Conservation (phyloP, 2,797 vertebrate genomes). For the Anguilla obscura region DNA sequence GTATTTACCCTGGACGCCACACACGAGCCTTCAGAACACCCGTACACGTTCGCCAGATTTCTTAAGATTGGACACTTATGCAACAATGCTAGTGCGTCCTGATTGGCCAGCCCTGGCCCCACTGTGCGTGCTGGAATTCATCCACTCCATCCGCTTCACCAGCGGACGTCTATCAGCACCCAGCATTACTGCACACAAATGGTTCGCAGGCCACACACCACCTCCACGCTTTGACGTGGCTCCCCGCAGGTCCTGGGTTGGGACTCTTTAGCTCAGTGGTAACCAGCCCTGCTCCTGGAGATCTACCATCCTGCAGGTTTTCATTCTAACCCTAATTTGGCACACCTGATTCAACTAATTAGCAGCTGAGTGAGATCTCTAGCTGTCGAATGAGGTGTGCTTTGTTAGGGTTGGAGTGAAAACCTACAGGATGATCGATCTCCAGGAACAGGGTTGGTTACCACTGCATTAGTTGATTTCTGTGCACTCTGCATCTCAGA, state of each 20-base stretch:
- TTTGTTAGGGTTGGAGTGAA: too few relatives aligned
- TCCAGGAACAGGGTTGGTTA: too few relatives aligned
- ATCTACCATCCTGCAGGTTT: too few relatives aligned
- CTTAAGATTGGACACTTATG: conserved; percentile 14
- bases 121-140: conserved; percentile 11
- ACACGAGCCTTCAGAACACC: conserved; percentile 21
- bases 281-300: too few relatives aligned
- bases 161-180: too few relatives aligned
- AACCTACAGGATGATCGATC: too few relatives aligned
- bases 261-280: not conserved
- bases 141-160: conserved; percentile 6
- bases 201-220: not conserved
- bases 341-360: too few relatives aligned
- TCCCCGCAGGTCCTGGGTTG: not conserved
- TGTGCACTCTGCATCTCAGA: too few relatives aligned
- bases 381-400: too few relatives aligned
- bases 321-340: too few relatives aligned
- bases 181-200: not conserved
- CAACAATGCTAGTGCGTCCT: conserved; percentile 30
- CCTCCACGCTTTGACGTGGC: not conserved
- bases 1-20: conserved; percentile 33
- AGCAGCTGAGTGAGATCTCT: too few relatives aligned
- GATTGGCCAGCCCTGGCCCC: conserved; percentile 13
- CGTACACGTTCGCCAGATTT: conserved; percentile 35
- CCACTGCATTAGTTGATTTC: too few relatives aligned